Percentiles rank a stretch among this genome's conserved stretches.
phyloP scores from a whole-genome alignment of 1,140 invertebrate genomes.

The Aporrectodea caliginosa region DNA sequence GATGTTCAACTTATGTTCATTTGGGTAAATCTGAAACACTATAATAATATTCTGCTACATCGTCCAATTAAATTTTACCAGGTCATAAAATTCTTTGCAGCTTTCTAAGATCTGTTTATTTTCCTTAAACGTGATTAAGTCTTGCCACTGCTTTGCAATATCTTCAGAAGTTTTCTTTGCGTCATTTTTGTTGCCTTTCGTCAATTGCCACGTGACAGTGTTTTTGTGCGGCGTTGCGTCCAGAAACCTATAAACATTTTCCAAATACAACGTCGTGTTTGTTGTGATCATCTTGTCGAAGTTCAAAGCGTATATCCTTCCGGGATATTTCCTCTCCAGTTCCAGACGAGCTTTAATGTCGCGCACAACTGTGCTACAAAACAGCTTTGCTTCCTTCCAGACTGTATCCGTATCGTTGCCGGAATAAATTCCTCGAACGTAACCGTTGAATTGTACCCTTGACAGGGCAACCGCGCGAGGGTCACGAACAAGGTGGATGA shows the following conservation, averaged over 20 bases:
- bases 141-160: not conserved
- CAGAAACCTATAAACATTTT: not conserved
- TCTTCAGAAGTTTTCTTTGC: not conserved
- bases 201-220: not conserved
- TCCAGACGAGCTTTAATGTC: not conserved
- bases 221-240: not conserved
- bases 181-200: not conserved
- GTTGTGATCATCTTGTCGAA: not conserved
- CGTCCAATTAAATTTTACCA: not conserved
- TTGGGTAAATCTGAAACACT: no score
- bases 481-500: not conserved
- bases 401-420: not conserved
- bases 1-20: no score
- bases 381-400: not conserved
- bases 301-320: not conserved
- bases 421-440: not conserved
- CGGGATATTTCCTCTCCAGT: not conserved
- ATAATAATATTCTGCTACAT: not conserved
- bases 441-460: not conserved
- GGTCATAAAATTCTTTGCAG: not conserved
- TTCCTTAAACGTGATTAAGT: not conserved
- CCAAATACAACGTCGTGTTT: not conserved
- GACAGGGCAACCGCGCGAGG: constrained; percentile 5
- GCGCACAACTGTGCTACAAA: not conserved
- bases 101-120: not conserved